phyloP scores from a whole-genome alignment of 1,140 invertebrate genomes.

The Chironomus tepperi region DNA sequence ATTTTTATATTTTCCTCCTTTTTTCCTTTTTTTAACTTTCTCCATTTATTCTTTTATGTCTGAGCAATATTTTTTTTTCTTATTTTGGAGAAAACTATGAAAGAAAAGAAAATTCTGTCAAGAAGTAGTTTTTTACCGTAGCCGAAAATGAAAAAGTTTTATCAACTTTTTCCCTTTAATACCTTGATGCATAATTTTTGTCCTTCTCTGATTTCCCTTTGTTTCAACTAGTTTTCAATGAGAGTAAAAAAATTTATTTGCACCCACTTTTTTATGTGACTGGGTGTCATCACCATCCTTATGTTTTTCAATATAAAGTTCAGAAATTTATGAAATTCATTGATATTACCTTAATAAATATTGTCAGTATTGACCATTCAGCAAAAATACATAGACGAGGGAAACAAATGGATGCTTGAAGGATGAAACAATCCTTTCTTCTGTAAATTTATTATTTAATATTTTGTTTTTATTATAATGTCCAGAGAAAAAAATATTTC shows the following conservation, averaged over 20 bases:
- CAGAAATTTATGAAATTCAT: constrained; percentile 20
- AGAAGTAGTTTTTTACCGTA: not conserved
- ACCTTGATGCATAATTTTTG: too few species aligned
- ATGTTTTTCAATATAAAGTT: not conserved
- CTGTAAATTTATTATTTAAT: not conserved
- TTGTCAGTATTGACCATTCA: constrained; percentile 16
- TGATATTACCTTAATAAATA: constrained; percentile 21
- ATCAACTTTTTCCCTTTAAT: not conserved
- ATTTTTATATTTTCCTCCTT: not conserved
- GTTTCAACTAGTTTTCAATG: not conserved
- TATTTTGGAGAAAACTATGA: not conserved
- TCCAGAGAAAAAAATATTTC: not conserved
- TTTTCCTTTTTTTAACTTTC: not conserved
- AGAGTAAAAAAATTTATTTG: constrained; percentile 8
- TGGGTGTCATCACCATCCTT: not conserved
- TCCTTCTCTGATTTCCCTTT: too few species aligned
- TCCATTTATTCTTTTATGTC: not conserved
- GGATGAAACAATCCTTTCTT: not conserved
- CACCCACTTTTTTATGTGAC: not conserved
- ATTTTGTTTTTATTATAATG: not conserved
- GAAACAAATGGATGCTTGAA: not conserved
- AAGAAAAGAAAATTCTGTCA: not conserved
- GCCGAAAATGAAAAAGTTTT: constrained; percentile 2
- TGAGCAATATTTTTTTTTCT: not conserved
- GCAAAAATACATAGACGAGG: not conserved